Evolutionary conservation across 2,113 vertebrate genomes (phyloP).

Genomic region (Erythrolamprus reginae): DNA sequence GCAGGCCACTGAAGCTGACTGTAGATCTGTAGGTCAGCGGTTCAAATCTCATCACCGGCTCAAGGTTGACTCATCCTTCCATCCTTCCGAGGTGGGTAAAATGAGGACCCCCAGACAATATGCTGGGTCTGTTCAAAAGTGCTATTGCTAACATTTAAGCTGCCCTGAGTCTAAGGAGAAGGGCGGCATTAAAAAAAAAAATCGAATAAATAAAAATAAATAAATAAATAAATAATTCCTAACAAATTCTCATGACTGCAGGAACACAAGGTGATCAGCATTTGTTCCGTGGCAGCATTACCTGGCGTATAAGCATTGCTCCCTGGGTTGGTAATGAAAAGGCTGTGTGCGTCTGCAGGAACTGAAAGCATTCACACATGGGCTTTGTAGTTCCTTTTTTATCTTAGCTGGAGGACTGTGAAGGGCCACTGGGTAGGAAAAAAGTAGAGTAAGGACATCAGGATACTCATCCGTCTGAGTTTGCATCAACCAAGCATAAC

Average conservation of each 20-base stretch:
- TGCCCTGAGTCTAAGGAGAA: too few species aligned
- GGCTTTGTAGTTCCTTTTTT: slow-evolving; percentile 92
- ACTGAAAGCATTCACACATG: slow-evolving; percentile 78
- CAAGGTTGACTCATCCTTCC: too few species aligned
- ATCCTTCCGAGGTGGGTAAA: too few species aligned
- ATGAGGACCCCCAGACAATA: too few species aligned
- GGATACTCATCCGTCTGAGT: neutral
- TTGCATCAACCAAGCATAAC: neutral
- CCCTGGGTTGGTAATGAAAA: slow-evolving; percentile 77
- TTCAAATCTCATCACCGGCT: too few species aligned
- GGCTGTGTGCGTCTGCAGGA: slow-evolving; percentile 86
- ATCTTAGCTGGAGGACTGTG: slow-evolving; percentile 93
- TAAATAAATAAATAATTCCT: too few species aligned
- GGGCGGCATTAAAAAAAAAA: too few species aligned
- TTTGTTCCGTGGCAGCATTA: slow-evolving; percentile 36
- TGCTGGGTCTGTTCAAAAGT: too few species aligned
- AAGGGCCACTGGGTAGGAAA: slow-evolving; percentile 79
- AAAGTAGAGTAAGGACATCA: neutral
- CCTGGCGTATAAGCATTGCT: slow-evolving; percentile 98
- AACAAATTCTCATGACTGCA: neutral
- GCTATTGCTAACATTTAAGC: too few species aligned
- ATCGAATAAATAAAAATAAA: too few species aligned
- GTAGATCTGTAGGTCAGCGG: too few species aligned
- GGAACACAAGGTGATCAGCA: neutral
- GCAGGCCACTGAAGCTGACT: too few species aligned